A percentile compares a stretch with the other conserved stretches of the same genome.
These are phyloP conservation scores for Clistopyga incitator DNA, from an alignment of 2,888 invertebrate species.

Conservation along the genomic window DNA sequence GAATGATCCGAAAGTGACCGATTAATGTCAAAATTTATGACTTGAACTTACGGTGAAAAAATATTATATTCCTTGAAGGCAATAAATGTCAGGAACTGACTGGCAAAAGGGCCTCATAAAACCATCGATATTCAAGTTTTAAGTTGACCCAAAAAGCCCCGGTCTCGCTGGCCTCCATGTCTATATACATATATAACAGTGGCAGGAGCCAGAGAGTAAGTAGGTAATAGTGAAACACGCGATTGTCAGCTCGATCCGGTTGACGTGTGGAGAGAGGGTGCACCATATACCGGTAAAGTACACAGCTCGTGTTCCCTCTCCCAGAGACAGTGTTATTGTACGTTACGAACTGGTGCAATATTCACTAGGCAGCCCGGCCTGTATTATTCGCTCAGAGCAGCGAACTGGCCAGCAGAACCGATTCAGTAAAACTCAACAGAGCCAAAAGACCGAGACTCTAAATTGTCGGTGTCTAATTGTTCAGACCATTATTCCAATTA, in stretches of 20 bases:
- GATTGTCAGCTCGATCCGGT: conserved; percentile 49
- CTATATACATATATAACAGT: not conserved
- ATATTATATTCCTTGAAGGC: not conserved
- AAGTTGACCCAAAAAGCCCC: not conserved
- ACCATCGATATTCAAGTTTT: not conserved
- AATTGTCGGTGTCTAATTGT: not conserved
- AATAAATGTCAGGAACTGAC: not conserved
- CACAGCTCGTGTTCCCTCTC: conserved; percentile 6
- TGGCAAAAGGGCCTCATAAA: not conserved
- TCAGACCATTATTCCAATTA: not conserved
- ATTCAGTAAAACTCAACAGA: not conserved
- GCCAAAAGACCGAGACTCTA: not conserved
- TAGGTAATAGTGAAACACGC: conserved; percentile 36
- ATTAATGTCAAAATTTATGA: not conserved
- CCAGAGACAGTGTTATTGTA: conserved; percentile 42
- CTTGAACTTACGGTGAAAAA: not conserved
- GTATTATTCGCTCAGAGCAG: not conserved
- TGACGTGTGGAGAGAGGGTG: conserved; percentile 38
- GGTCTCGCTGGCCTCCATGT: not conserved
- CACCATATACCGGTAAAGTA: not conserved
- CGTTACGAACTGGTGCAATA: conserved; percentile 46
- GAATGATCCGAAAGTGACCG: not conserved
- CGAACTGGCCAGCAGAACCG: not conserved
- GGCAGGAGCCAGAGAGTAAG: conserved; percentile 8
- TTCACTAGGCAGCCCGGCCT: conserved; percentile 18